Percentiles rank a stretch among this genome's conserved stretches.
Conservation (phyloP, 2,888 invertebrate genomes). For the Diadromus collaris region DNA sequence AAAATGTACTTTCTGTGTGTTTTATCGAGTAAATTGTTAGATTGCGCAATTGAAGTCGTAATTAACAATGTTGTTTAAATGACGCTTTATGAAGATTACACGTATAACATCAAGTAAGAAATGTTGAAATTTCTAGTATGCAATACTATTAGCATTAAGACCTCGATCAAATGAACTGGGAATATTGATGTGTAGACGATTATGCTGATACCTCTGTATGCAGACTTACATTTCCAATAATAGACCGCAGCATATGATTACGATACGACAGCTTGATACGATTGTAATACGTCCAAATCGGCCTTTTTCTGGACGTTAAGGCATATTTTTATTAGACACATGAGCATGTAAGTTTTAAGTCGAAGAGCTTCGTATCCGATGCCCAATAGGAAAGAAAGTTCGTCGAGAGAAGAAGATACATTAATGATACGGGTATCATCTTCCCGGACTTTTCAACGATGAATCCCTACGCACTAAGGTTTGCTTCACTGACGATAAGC, state of each 20-base stretch:
- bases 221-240: conserved; percentile 7
- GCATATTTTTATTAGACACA: not conserved
- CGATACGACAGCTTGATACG: not conserved
- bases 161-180: not conserved
- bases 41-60: not conserved
- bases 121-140: not conserved
- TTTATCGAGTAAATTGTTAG: not conserved
- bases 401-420: conserved; percentile 1
- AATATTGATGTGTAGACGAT: conserved; percentile 13
- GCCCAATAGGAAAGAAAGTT: not conserved
- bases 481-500: conserved; percentile 38
- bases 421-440: not conserved
- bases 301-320: not conserved
- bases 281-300: not conserved
- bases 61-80: not conserved
- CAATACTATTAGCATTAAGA: not conserved
- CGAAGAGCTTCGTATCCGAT: not conserved
- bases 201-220: conserved; percentile 10
- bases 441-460: not conserved
- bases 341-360: conserved; percentile 5
- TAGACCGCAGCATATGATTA: conserved; percentile 13
- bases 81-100: not conserved
- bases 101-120: not conserved
- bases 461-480: not conserved
- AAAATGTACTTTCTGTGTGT: too few species aligned